phyloP scores from a whole-genome alignment of 2,888 invertebrate species.

The Nemotelus pantherinus region DNA sequence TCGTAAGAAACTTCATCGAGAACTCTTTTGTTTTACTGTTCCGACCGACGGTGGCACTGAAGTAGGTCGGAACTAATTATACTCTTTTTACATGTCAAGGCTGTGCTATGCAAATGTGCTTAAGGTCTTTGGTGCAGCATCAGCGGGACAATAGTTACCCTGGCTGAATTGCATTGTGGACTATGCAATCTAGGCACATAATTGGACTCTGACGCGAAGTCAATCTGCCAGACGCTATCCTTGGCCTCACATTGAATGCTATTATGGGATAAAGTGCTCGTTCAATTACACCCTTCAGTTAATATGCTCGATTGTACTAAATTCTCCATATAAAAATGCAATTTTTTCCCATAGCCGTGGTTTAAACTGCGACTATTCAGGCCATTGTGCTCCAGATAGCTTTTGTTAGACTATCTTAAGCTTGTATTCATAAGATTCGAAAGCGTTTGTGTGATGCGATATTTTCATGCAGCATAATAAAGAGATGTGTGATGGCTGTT shows the following conservation, averaged over 20 bases:
- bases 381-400: too few relatives aligned
- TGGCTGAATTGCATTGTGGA: not conserved
- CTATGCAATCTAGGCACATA: slow-evolving; percentile 12
- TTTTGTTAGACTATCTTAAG: too few relatives aligned
- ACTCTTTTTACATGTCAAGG: slow-evolving; percentile 31
- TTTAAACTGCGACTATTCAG: too few relatives aligned
- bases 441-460: too few relatives aligned
- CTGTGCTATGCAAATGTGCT: slow-evolving; percentile 28
- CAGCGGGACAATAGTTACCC: slow-evolving; percentile 5
- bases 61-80: slow-evolving; percentile 24
- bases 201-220: slow-evolving; percentile 10
- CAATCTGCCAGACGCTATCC: not conserved
- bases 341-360: too few relatives aligned
- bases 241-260: slow-evolving; percentile 1
- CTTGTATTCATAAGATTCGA: too few relatives aligned
- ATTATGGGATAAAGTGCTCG: not conserved
- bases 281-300: slow-evolving; percentile 41
- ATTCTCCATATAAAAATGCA: slow-evolving; percentile 13
- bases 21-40: too few relatives aligned
- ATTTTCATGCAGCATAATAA: too few relatives aligned
- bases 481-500: too few relatives aligned
- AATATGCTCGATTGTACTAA: slow-evolving; percentile 27
- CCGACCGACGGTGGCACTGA: not conserved
- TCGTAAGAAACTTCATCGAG: too few relatives aligned
- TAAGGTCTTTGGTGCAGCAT: slow-evolving; percentile 22